These are phyloP conservation scores for Schizothorax lantsangensis DNA, from an alignment of 2,797 vertebrate genomes.

Conservation along the genomic window DNA sequence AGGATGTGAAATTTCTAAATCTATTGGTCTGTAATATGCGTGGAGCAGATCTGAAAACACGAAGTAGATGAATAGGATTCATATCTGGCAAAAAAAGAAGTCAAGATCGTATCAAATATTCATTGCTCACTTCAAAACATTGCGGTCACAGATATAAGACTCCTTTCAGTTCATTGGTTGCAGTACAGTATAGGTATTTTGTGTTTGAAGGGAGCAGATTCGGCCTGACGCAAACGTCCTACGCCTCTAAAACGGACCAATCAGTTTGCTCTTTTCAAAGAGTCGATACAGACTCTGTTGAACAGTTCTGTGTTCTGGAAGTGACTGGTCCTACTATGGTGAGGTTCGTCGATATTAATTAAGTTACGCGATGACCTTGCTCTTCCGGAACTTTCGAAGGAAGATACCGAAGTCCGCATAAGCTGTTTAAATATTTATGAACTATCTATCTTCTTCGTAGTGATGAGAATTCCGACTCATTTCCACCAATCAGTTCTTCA, in stretches of 20 bases:
- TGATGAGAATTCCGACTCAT: neutral
- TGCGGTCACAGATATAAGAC: neutral
- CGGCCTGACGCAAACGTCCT: neutral
- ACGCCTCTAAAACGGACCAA: slow-evolving; percentile 46
- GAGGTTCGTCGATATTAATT: neutral
- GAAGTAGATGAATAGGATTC: slow-evolving; percentile 74
- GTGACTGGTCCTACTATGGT: neutral
- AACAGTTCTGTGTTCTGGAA: neutral
- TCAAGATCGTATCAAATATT: neutral
- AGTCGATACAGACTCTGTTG: neutral
- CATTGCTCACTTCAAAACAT: slow-evolving; percentile 20
- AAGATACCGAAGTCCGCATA: neutral
- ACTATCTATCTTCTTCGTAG: neutral
- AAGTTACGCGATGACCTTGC: neutral
- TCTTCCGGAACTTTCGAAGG: neutral
- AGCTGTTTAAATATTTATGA: neutral
- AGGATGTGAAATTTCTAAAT: slow-evolving; percentile 71
- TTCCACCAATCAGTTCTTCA: neutral
- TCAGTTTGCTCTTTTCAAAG: neutral
- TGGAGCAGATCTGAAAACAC: slow-evolving; percentile 61
- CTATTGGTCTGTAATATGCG: slow-evolving; percentile 44
- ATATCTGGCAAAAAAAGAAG: slow-evolving; percentile 73
- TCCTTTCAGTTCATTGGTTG: neutral
- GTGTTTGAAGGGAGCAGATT: slow-evolving; percentile 32
- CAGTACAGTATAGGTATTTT: neutral